phyloP scores from a whole-genome alignment of 2,113 vertebrate genomes.

The Scopus umbretta region DNA sequence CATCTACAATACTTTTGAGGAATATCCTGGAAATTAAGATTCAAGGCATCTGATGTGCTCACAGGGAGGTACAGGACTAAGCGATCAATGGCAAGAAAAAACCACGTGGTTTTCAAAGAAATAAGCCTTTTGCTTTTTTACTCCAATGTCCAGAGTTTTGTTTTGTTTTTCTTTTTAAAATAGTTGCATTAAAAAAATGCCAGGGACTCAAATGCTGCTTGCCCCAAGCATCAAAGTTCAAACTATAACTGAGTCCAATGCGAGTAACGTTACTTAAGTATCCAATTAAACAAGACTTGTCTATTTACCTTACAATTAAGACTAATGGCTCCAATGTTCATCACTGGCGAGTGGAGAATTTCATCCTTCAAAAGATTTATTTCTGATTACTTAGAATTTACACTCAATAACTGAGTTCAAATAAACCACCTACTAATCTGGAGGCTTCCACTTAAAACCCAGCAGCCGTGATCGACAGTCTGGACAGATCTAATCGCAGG shows the following conservation, averaged over 20 bases:
- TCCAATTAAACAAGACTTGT: neutral
- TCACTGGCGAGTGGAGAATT: neutral
- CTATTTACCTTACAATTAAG: conserved; percentile 24
- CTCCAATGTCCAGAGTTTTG: neutral
- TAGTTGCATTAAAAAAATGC: neutral
- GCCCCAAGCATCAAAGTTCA: neutral
- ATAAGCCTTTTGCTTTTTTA: neutral
- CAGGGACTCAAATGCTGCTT: neutral
- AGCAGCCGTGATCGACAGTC: neutral
- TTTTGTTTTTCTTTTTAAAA: neutral
- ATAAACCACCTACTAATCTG: neutral
- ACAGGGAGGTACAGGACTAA: neutral
- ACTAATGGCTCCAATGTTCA: neutral
- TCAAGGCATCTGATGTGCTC: neutral
- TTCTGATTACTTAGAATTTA: neutral
- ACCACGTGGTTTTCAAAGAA: neutral
- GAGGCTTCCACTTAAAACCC: neutral
- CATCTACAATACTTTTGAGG: neutral
- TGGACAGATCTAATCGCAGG: fast-evolving
- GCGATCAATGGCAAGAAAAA: neutral
- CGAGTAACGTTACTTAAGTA: neutral
- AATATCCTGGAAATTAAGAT: neutral
- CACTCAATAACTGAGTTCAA: neutral
- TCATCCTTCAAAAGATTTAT: neutral
- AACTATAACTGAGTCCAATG: neutral